These are phyloP conservation scores for Channa argus DNA, from an alignment of 2,113 vertebrate species.

Conservation along the genomic window DNA sequence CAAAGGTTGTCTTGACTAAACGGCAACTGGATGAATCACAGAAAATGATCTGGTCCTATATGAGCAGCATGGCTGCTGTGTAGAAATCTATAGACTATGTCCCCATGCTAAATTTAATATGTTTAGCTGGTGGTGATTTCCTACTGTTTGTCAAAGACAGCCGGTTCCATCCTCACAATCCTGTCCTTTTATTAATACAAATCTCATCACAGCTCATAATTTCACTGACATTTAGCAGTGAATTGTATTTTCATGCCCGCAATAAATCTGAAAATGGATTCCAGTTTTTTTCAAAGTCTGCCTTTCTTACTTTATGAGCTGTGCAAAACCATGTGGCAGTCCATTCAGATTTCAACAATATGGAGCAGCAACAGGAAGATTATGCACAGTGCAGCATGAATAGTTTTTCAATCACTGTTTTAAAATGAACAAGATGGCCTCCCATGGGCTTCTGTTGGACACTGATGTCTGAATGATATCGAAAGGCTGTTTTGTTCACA, in stretches of 20 bases:
- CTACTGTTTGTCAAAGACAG: constrained; percentile 5
- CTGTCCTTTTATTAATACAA: constrained; percentile 9
- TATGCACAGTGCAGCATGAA: constrained; percentile 47
- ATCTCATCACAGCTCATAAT: constrained; percentile 22
- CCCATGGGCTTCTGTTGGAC: constrained; percentile 19
- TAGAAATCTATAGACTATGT: neutral
- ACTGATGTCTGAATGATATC: constrained; percentile 37
- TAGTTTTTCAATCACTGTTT: constrained; percentile 49
- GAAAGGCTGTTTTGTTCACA: constrained; percentile 40
- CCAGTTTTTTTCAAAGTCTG: constrained; percentile 8
- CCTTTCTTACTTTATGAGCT: constrained; percentile 36
- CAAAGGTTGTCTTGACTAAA: constrained; percentile 27
- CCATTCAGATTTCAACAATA: constrained; percentile 42
- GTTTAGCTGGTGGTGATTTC: constrained; percentile 14
- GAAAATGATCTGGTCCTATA: neutral
- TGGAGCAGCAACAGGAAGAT: constrained; percentile 19
- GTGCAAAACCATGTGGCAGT: constrained; percentile 25
- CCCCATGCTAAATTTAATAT: neutral
- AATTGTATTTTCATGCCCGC: constrained; percentile 31
- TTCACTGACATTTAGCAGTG: constrained; percentile 35
- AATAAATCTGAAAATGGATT: constrained; percentile 36
- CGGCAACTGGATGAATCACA: constrained; percentile 12
- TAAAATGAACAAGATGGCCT: constrained; percentile 49
- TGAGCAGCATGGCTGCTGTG: neutral
- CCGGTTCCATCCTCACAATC: constrained; percentile 4